Percentiles rank a stretch among this genome's conserved stretches.
Evolutionary conservation across 2,888 invertebrate species (phyloP).

Genomic region (Epirrita christyi): DNA sequence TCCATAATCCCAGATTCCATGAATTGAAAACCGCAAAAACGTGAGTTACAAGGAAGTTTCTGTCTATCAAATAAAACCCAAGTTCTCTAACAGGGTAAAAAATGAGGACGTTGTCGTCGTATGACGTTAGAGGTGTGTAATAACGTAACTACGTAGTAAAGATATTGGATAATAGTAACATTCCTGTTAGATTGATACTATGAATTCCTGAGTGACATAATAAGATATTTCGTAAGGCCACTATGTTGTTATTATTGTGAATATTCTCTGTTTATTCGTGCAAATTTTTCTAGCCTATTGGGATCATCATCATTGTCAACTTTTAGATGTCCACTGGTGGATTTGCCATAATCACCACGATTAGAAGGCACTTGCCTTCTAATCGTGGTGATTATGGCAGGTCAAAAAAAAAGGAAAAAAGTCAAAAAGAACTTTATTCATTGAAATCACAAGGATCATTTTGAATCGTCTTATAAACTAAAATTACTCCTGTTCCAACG

Average conservation of each 20-base stretch:
- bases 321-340: too few relatives aligned
- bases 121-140: constrained; percentile 1
- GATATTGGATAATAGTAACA: background rate
- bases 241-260: background rate
- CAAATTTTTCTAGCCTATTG: background rate
- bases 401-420: too few relatives aligned
- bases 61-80: constrained; percentile 8
- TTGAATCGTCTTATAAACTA: too few relatives aligned
- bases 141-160: background rate
- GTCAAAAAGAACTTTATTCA: too few relatives aligned
- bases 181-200: background rate
- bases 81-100: constrained; percentile 7
- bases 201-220: background rate
- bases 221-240: background rate
- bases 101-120: background rate
- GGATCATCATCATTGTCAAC: too few relatives aligned
- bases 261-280: background rate
- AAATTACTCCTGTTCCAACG: too few relatives aligned
- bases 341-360: too few relatives aligned
- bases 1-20: background rate
- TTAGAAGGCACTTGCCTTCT: too few relatives aligned
- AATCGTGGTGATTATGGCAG: too few relatives aligned
- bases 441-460: too few relatives aligned
- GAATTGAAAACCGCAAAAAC: constrained; percentile 20
- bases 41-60: constrained; percentile 6